Evolutionary conservation across 2,888 invertebrate species (phyloP), one percentile per base, ranked within the genome.

Genomic region (Drosophila sordidula): DNA sequence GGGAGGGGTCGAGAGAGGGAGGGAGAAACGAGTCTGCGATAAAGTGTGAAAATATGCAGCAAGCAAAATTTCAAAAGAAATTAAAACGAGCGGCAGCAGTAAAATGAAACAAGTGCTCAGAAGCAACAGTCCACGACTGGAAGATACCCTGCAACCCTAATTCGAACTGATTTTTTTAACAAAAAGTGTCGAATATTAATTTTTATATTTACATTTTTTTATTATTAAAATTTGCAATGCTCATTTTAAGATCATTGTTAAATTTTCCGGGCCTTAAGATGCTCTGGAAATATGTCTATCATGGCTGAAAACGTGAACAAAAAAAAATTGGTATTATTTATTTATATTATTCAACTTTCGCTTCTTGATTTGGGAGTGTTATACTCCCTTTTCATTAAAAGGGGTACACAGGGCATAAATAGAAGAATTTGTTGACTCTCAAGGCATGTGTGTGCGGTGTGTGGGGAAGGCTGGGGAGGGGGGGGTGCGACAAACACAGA

Each of bases 1-100:
- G 9, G 9, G 9, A 29, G 3, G 34, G 0, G 4, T 11, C 4
- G 22, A 34, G 32, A 16, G 12, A 46, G 51, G 8, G 26, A 2
- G n/a, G 29, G 29, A 56, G 56, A 34, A 64, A 36, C 51, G 41
- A 29, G 11, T 1, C 12, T 34, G 66, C 71, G 70, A 67, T 78
- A 75, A 89, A 89, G 83, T 83, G 83, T 87, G 83, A 89, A 89
- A 89, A 89, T 87, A 81, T 83, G 75, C 76, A 80, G 81, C 72
- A 62, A 66, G 58, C 63, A 75, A 78, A 82, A 79, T 77, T 67
- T 72, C 76, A 77, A 88, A 83, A 80, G 80, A 86, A 89, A 88
- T 88, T 82, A 88, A 89, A 88, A 76, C 77, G 67, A 89, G 69
- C 66, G 67, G 47, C 46, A 34, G 34, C 42, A 63, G 45, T 9